Conservation (phyloP, 2,797 vertebrate genomes). For the Phoeniculus purpureus region DNA sequence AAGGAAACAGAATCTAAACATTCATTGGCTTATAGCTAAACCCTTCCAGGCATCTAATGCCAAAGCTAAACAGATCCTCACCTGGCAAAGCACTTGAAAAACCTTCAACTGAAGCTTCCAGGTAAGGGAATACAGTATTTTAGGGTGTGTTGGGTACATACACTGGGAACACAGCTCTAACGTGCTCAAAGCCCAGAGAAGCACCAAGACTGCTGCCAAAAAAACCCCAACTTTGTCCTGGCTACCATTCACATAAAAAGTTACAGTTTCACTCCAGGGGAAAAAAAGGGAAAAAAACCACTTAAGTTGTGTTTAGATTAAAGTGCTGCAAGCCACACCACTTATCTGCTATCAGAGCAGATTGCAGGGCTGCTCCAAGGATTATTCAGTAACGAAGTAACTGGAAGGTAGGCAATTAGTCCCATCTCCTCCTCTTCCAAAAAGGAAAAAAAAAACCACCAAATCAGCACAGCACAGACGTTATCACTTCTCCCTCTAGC, state of each 20-base stretch:
- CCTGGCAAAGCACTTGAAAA: slow-evolving; percentile 8
- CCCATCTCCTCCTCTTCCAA: slow-evolving; percentile 18
- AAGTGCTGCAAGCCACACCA: slow-evolving; percentile 34
- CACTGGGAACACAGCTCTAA: background rate
- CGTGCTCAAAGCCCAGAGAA: background rate
- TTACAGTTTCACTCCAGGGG: slow-evolving; percentile 55
- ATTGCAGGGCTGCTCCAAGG: slow-evolving; percentile 33
- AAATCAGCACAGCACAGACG: background rate
- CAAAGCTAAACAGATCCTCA: background rate
- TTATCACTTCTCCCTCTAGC: slow-evolving; percentile 43
- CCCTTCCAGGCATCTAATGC: background rate
- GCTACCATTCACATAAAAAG: slow-evolving; percentile 19
- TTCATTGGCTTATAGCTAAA: background rate
- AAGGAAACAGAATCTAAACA: background rate
- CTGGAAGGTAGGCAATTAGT: slow-evolving; percentile 56
- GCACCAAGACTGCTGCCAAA: slow-evolving; percentile 12
- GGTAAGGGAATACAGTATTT: slow-evolving; percentile 5
- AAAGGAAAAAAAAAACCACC: background rate
- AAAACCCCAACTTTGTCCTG: background rate
- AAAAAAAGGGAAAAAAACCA: slow-evolving; percentile 58
- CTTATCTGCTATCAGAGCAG: slow-evolving; percentile 60
- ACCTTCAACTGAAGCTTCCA: slow-evolving; percentile 5
- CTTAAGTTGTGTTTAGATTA: slow-evolving; percentile 59
- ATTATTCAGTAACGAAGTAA: slow-evolving; percentile 56
- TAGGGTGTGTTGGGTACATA: background rate